Evolutionary conservation across 92 coral and sea anemone genomes (phyloP).

Genomic region (Galaxea fascicularis): DNA sequence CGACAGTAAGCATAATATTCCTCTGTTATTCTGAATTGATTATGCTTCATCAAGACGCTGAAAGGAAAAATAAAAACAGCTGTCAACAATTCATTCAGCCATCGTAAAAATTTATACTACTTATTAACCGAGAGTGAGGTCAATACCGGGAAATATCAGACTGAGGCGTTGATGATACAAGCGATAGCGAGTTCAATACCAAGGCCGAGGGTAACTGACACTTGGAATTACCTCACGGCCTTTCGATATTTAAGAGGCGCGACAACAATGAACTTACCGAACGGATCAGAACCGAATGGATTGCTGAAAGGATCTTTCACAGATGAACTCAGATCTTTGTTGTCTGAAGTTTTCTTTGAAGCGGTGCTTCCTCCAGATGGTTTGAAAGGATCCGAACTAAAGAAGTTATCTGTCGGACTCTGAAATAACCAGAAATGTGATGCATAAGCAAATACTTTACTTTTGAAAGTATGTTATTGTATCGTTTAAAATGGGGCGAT

Average conservation of each 20-base stretch:
- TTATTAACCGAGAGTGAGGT: too few relatives aligned
- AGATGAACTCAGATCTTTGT: slow-evolving; percentile 50
- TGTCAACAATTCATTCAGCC: background rate
- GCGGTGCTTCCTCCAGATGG: slow-evolving; percentile 78
- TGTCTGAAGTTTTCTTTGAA: slow-evolving; percentile 71
- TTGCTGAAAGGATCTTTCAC: slow-evolving; percentile 81
- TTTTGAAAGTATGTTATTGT: too few relatives aligned
- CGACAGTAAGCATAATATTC: slow-evolving; percentile 10
- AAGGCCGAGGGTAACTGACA: too few relatives aligned
- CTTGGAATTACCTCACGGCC: too few relatives aligned
- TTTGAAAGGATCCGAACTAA: slow-evolving; percentile 96
- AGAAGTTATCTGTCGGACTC: slow-evolving; percentile 88
- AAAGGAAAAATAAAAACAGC: background rate
- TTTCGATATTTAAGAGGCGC: background rate
- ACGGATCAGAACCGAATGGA: slow-evolving; percentile 83
- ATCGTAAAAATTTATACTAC: too few relatives aligned
- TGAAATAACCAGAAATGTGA: slow-evolving; percentile 29
- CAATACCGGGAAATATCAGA: too few relatives aligned
- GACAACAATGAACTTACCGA: slow-evolving; percentile 53
- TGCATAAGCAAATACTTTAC: too few relatives aligned
- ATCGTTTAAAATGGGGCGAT: too few relatives aligned
- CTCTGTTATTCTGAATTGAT: background rate
- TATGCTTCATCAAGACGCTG: slow-evolving; percentile 35
- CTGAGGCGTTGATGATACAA: too few relatives aligned
- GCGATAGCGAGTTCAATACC: too few relatives aligned